Evolutionary conservation across 64 coral and sea anemone species (phyloP).

Genomic region (Stichodactyla mertensii): DNA sequence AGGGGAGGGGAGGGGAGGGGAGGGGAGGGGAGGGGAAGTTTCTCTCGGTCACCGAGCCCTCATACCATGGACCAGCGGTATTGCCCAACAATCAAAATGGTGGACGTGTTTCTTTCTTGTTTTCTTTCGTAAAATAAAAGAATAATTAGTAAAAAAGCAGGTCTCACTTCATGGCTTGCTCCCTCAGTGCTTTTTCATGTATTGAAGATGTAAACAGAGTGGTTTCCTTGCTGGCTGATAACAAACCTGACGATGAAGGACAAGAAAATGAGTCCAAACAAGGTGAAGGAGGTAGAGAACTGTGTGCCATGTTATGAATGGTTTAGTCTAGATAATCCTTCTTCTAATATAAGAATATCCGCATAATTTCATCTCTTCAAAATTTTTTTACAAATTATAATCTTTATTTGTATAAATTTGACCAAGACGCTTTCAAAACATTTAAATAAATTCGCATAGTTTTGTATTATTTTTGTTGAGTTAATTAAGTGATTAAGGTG

Average conservation of each 20-base stretch:
- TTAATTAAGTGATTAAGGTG: too few relatives aligned
- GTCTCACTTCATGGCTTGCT: constrained; percentile 51
- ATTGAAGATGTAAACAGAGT: constrained; percentile 85
- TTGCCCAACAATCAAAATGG: neutral
- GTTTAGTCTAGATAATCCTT: neutral
- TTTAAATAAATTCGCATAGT: too few relatives aligned
- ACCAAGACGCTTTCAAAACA: too few relatives aligned
- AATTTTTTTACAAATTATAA: neutral
- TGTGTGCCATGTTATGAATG: neutral
- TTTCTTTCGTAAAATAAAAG: neutral
- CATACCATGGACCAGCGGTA: neutral
- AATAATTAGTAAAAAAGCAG: neutral
- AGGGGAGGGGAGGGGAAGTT: too few relatives aligned
- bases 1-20: too few relatives aligned
- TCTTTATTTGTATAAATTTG: too few relatives aligned
- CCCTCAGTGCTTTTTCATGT: constrained; percentile 65
- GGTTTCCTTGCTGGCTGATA: constrained; percentile 58
- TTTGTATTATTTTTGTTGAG: too few relatives aligned
- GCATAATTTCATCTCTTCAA: neutral
- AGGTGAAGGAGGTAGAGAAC: neutral
- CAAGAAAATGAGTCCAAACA: constrained; percentile 13
- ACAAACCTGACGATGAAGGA: constrained; percentile 20
- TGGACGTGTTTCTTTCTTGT: neutral
- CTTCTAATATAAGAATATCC: neutral
- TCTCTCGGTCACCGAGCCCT: neutral